phyloP scores from a whole-genome alignment of 2,797 vertebrate species.

The Thripadectes ignobilis region DNA sequence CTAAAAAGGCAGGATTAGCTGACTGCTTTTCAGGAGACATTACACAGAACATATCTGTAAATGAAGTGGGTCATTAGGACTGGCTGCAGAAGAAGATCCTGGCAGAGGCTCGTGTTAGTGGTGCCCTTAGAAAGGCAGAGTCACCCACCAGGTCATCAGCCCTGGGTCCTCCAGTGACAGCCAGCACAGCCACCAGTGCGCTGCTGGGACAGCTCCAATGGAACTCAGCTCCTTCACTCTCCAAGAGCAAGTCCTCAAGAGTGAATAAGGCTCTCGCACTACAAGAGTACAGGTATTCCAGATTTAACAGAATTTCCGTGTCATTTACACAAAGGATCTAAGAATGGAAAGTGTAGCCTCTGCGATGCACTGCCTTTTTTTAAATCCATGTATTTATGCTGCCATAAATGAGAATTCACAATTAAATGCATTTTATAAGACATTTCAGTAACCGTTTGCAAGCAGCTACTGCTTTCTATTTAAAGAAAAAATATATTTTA shows the following conservation, averaged over 20 bases:
- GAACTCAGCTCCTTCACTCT: background rate
- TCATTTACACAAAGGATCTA: background rate
- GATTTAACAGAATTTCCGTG: background rate
- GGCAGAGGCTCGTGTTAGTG: background rate
- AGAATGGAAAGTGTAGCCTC: background rate
- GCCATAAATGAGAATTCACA: background rate
- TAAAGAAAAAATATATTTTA: background rate
- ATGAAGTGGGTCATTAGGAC: conserved; percentile 8
- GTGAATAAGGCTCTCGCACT: background rate
- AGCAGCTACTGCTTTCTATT: background rate
- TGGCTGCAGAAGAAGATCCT: background rate
- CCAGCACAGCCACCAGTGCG: background rate
- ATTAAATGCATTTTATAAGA: background rate
- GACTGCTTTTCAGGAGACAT: conserved; percentile 22
- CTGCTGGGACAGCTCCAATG: background rate
- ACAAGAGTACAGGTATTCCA: background rate
- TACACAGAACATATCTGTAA: background rate
- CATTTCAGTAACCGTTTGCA: background rate
- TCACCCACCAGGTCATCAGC: fast-evolving
- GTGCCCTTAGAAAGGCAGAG: background rate
- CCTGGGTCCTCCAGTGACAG: background rate
- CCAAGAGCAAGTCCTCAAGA: background rate
- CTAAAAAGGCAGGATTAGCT: conserved; percentile 30
- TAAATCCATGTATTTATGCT: background rate
- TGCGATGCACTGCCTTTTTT: background rate